A percentile compares a stretch with the other conserved stretches of the same genome.
phyloP scores from a whole-genome alignment of 1,140 invertebrate genomes.

The Trachelipus rathkii region DNA sequence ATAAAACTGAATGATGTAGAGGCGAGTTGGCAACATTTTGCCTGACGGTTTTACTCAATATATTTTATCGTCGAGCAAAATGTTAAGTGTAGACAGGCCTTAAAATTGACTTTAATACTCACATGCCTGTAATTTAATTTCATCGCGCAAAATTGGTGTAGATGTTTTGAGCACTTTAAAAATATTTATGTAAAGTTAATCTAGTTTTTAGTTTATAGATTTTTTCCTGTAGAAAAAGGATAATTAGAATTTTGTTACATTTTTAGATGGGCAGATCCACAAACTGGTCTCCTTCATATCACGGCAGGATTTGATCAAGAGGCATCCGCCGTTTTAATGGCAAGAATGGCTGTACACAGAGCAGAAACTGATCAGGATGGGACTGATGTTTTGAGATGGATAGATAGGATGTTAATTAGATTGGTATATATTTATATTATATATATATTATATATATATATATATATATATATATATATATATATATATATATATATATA shows the following conservation, averaged over 20 bases:
- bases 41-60: no score
- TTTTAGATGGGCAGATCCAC: slow-evolving; percentile 57
- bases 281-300: slow-evolving; percentile 57
- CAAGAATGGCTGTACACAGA: slow-evolving; percentile 89
- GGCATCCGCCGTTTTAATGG: slow-evolving; percentile 94
- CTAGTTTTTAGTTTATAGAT: no score
- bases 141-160: no score
- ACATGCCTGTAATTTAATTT: no score
- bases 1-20: no score
- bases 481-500: slow-evolving; percentile 43
- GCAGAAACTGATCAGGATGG: slow-evolving; percentile 91
- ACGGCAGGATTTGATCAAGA: slow-evolving; percentile 96
- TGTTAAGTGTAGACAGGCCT: no score
- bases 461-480: slow-evolving; percentile 16
- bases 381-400: slow-evolving; percentile 94
- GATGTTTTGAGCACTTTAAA: no score
- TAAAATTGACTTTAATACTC: no score
- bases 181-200: no score
- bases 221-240: no score
- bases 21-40: no score
- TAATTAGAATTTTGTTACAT: neutral
- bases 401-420: slow-evolving; percentile 95
- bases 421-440: slow-evolving; percentile 60
- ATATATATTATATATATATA: slow-evolving; percentile 17
- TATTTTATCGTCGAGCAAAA: no score